These are phyloP conservation scores for Catharus bicknelli DNA, from an alignment of 2,113 vertebrate species.

Conservation along the genomic window DNA sequence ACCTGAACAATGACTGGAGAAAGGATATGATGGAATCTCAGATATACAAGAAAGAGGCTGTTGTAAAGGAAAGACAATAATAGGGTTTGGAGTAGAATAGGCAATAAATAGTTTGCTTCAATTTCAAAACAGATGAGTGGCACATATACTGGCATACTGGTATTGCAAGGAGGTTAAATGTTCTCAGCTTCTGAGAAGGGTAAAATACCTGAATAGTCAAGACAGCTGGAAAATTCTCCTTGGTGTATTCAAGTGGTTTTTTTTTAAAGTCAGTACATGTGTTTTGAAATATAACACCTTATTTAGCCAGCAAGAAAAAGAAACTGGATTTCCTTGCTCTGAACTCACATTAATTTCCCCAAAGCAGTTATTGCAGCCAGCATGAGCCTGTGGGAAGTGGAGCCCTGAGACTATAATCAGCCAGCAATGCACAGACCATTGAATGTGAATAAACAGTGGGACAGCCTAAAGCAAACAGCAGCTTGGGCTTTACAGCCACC, in stretches of 20 bases:
- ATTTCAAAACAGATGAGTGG: neutral
- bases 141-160: neutral
- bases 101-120: neutral
- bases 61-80: neutral
- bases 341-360: neutral
- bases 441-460: neutral
- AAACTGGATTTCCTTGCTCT: neutral
- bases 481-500: neutral
- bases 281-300: neutral
- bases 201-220: neutral
- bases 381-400: neutral
- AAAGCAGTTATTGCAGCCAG: neutral
- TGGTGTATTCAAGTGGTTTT: neutral
- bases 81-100: neutral
- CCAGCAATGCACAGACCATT: neutral
- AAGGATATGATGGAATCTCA: neutral
- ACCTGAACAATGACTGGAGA: neutral
- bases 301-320: neutral
- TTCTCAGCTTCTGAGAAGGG: neutral
- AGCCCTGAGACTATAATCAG: neutral
- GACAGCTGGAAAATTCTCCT: neutral
- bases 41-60: neutral
- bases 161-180: neutral
- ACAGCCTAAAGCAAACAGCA: neutral
- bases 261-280: neutral